Evolutionary conservation across 2,888 invertebrate genomes (phyloP), one percentile per base, ranked within the genome.

Genomic region (Nasonovia ribisnigri): DNA sequence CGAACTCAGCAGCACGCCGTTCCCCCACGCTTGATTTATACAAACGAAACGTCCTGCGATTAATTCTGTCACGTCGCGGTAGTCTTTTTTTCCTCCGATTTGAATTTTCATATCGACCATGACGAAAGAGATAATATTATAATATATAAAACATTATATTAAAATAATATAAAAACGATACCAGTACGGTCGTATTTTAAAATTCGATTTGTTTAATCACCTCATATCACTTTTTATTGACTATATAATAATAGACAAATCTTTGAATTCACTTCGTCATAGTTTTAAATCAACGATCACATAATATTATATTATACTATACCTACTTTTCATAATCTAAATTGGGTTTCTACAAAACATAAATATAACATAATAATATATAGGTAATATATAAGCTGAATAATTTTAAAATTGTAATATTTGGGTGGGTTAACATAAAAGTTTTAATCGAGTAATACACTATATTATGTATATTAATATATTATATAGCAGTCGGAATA

Each of bases 21-120:
- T 90, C 90, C 36, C 26, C 54, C 46, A 51, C 36, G 67, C 48
- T 77, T 84, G 91, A 91, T 84, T 91, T 91, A 91, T 91, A 77
- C 84, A 51, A 84, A 84, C 84, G 43, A n/a, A 91, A 84, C 43
- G 91, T 91, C 54, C 10, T 5, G 43, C 54, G 91, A 84, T 84
- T 91, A 91, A 91, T 91, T 54, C n/a, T 43, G 29, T 54, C 91
- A 54, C n/a, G 54, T 77, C 42, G 77, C 36, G 24, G n/a, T 42
- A n/a, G 48, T 91, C 84, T 43, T 16, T 90, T 90, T 77, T 36
- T 48, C 36, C 16, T 26, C 16, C 42, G 88, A 60, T 43, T 84
- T 43, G 43, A 43, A 54, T 84, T 43, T 54, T 54, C 46, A 77
- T 36, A 51, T 77, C 42, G 77, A 84, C 84, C 48, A n/a, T 29